A percentile compares a stretch with the other conserved stretches of the same genome.
phyloP scores from a whole-genome alignment of 2,113 vertebrate species.

The Charadrius vociferus region DNA sequence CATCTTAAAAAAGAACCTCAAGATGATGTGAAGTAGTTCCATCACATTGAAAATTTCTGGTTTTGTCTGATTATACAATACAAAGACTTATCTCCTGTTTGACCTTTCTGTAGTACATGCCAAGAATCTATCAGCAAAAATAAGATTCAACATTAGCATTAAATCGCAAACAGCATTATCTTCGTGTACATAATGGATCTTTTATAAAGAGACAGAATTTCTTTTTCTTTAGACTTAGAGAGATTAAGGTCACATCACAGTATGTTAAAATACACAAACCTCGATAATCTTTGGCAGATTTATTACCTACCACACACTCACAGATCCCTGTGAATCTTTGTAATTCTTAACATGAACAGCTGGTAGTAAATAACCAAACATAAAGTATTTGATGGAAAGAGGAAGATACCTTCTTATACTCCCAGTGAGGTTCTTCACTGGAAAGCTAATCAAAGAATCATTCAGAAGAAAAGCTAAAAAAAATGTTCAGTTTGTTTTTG shows the following conservation, averaged over 20 bases:
- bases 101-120: constrained; percentile 7
- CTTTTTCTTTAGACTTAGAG: constrained; percentile 44
- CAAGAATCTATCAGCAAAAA: constrained; percentile 43
- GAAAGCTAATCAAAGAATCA: constrained; percentile 28
- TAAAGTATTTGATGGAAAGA: constrained; percentile 12
- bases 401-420: background rate
- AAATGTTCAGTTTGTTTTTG: constrained; percentile 31
- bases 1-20: constrained; percentile 19
- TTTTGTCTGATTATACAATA: background rate
- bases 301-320: constrained; percentile 54
- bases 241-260: constrained; percentile 61
- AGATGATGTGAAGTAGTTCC: constrained; percentile 7
- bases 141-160: background rate
- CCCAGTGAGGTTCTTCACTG: background rate
- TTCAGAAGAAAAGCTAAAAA: constrained; percentile 16
- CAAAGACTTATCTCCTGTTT: background rate
- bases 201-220: constrained; percentile 50
- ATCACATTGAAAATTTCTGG: background rate
- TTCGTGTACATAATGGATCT: constrained; percentile 30
- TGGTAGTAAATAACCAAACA: constrained; percentile 62
- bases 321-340: constrained; percentile 41
- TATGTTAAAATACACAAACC: constrained; percentile 63
- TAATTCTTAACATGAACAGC: constrained; percentile 47
- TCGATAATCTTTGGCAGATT: constrained; percentile 62
- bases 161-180: background rate